These are phyloP conservation scores for Alca torda DNA, from an alignment of 2,797 vertebrate genomes.

Conservation along the genomic window DNA sequence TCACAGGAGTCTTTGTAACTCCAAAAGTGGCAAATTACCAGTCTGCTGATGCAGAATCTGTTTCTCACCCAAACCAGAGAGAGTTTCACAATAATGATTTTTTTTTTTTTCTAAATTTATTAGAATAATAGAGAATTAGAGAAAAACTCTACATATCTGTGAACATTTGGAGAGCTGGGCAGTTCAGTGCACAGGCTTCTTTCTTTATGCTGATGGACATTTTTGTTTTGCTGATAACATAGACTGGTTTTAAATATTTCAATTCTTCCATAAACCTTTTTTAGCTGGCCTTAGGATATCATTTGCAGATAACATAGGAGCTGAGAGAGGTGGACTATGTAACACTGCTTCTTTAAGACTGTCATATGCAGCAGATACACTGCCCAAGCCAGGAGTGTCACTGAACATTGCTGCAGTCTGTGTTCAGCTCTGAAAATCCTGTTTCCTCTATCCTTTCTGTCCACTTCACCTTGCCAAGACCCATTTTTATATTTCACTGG, in stretches of 20 bases:
- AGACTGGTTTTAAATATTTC: not conserved
- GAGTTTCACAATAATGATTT: not conserved
- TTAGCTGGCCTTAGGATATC: not conserved
- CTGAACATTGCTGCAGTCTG: not conserved
- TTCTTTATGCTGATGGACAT: not conserved
- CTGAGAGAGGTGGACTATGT: not conserved
- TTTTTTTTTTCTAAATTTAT: not conserved
- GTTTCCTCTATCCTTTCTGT: not conserved
- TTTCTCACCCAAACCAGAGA: not conserved
- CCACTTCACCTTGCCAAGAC: not conserved
- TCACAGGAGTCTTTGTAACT: not conserved
- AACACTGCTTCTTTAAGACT: not conserved
- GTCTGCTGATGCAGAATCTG: not conserved
- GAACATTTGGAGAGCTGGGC: rapidly evolving
- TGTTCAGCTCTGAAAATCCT: not conserved
- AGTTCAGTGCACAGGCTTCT: not conserved
- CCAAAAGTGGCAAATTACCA: not conserved
- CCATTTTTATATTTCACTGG: not conserved
- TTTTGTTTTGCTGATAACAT: not conserved
- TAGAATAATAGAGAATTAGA: not conserved
- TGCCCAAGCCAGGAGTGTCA: not conserved
- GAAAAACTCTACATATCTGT: not conserved
- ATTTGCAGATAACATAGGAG: not conserved
- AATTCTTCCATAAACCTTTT: not conserved
- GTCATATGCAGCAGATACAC: not conserved